Percentiles rank a stretch among this genome's conserved stretches.
Conservation (phyloP, 2,888 invertebrate species). For the Nebria brevicollis region DNA sequence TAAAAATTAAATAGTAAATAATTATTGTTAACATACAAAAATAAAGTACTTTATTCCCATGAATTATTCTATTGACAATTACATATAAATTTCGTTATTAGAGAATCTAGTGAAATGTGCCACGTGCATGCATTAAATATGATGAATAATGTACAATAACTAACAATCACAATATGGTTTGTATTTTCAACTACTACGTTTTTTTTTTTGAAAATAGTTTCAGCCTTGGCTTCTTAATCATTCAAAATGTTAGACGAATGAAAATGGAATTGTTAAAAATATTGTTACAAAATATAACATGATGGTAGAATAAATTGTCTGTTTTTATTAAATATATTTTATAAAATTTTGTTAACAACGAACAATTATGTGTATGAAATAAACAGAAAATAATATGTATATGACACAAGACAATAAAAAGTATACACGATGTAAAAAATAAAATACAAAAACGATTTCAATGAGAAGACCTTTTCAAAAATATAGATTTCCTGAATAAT, state of each 20-base stretch:
- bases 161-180: not conserved
- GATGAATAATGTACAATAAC: conserved; percentile 6
- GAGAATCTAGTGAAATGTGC: conserved; percentile 35
- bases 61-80: conserved; percentile 37
- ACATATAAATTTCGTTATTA: conserved; percentile 37
- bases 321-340: not conserved
- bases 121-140: conserved; percentile 23
- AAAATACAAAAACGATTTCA: not conserved
- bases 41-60: conserved; percentile 45
- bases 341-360: conserved; percentile 18
- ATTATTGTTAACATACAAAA: conserved; percentile 38
- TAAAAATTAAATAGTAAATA: conserved; percentile 4
- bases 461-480: not conserved
- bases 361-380: conserved; percentile 11
- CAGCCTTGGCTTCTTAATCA: too few relatives aligned
- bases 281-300: not conserved
- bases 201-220: too few relatives aligned
- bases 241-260: too few relatives aligned
- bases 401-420: not conserved
- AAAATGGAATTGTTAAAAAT: not conserved
- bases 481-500: too few relatives aligned
- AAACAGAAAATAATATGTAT: conserved; percentile 7
- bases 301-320: conserved; percentile 16
- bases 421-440: not conserved
- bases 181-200: too few relatives aligned